Base-by-base conservation (phyloP, 1,140 invertebrate species). In the Zaprionus kolodkinae region DNA sequence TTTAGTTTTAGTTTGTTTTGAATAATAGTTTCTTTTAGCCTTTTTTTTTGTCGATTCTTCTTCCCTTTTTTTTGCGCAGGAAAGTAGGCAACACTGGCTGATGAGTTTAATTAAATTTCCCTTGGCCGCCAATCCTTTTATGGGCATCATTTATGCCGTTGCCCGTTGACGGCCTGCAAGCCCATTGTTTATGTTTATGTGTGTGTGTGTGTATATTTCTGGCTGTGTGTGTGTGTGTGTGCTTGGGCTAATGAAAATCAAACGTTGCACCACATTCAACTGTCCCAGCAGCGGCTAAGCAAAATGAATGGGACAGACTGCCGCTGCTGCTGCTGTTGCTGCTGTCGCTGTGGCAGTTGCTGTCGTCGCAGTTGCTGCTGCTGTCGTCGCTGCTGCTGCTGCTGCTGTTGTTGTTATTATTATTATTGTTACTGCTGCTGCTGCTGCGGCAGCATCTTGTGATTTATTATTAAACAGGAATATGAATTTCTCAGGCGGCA, bases 31-130 rank as follows among this genome's bases (percentile, higher is more conserved):
- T 30, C 0, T 3, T 3, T 30, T 30, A 6, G 27, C 27, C 27
- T 30, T 30, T 30, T 30, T 30, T 21, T 21, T 21, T 2, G 1
- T 21, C 21, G 21, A 21, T 21, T 21, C n/a, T n/a, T n/a, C n/a
- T n/a, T n/a, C 2, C 21, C 0, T 30, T 30, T 30, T 5, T 30
- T 30, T 30, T 35, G 7, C 0, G 33, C 7, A 10, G 1, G 6
- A 35, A 6, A 35, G 33, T 9, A 35, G 33, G 33, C 64, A 69
- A 64, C 71, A 48, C 50, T 63, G 43, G 48, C 72, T 78, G 85
- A 84, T 89, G 85, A 76, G 78, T 89, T 89, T 89, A 89, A 89
- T 89, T 89, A 89, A 89, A 89, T 89, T 89, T 79, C 75, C 85
- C 81, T 80, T 89, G 74, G 73, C 72, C 78, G 72, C 63, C 85